phyloP scores from a whole-genome alignment of 1,140 invertebrate genomes.

The Littorina saxatilis region DNA sequence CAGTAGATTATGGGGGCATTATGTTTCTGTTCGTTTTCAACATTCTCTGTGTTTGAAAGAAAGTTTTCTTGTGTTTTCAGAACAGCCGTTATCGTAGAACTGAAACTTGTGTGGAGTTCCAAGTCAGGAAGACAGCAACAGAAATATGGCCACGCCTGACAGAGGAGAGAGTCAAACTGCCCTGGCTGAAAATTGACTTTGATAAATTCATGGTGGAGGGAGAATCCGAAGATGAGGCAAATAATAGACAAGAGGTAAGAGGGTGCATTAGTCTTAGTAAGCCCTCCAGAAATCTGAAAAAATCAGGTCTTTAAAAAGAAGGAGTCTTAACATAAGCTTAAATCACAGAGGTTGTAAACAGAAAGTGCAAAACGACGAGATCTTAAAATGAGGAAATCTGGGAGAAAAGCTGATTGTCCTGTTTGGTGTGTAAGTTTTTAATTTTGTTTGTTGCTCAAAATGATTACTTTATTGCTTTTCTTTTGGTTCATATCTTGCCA shows the following conservation, averaged over 20 bases:
- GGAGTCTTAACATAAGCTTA: too few relatives aligned
- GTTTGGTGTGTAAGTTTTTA: too few relatives aligned
- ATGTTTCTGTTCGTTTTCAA: too few relatives aligned
- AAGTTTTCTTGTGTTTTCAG: constrained; percentile 72
- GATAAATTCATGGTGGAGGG: constrained; percentile 85
- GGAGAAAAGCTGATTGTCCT: not conserved
- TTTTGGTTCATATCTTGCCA: too few relatives aligned
- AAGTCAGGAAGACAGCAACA: constrained; percentile 82
- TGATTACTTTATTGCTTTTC: too few relatives aligned
- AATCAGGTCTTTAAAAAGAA: too few relatives aligned
- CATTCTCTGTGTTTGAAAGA: too few relatives aligned
- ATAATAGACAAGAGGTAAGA: constrained; percentile 2
- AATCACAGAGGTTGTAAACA: too few relatives aligned
- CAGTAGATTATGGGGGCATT: too few relatives aligned
- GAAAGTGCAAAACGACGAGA: not conserved
- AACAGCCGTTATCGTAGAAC: constrained; percentile 80
- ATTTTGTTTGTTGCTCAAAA: too few relatives aligned
- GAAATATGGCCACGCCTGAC: constrained; percentile 91
- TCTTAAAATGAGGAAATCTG: too few relatives aligned
- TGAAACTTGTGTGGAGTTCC: constrained; percentile 87
- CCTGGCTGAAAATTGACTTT: constrained; percentile 95
- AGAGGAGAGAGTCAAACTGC: constrained; percentile 86
- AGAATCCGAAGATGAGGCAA: constrained; percentile 70
- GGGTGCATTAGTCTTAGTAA: not conserved
- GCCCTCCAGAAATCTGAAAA: too few relatives aligned